Conservation (phyloP, 2,888 invertebrate species). For the Rhagonycha fulva region DNA sequence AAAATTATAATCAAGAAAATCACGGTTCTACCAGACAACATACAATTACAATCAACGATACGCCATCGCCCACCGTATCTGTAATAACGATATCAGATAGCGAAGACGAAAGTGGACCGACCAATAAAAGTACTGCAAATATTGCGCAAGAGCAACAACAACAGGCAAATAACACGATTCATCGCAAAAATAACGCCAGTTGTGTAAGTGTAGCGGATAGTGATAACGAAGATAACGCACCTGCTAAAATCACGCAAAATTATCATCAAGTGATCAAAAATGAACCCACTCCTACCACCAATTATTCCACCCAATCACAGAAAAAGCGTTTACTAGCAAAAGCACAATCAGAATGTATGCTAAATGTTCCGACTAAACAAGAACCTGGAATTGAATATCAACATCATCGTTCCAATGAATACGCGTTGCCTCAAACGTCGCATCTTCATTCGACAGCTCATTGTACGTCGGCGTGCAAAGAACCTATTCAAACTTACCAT, state of each 20-base stretch:
- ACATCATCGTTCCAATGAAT: constrained; percentile 53
- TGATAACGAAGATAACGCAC: constrained; percentile 68
- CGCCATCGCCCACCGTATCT: constrained; percentile 92
- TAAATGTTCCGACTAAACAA: constrained; percentile 65
- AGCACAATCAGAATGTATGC: constrained; percentile 76
- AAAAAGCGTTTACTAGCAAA: constrained; percentile 88
- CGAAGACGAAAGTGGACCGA: constrained; percentile 73
- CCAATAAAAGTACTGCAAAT: constrained; percentile 50
- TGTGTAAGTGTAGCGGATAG: constrained; percentile 80
- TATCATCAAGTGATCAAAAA: constrained; percentile 57
- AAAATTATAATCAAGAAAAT: constrained; percentile 38
- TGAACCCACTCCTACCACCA: constrained; percentile 50
- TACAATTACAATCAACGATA: constrained; percentile 93
- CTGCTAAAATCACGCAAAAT: constrained; percentile 51
- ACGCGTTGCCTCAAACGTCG: constrained; percentile 36
- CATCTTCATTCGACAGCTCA: constrained; percentile 39
- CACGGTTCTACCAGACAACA: constrained; percentile 65
- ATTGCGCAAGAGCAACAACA: constrained; percentile 51
- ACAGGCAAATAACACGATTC: constrained; percentile 53
- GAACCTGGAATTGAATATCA: constrained; percentile 60
- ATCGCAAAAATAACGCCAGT: constrained; percentile 75
- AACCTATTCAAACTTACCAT: constrained; percentile 54
- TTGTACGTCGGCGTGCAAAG: constrained; percentile 57
- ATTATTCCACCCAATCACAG: constrained; percentile 66
- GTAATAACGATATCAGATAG: constrained; percentile 96